Percentiles rank a stretch among this genome's conserved stretches.
These are phyloP conservation scores for Manacus vitellinus DNA, from an alignment of 2,113 vertebrate genomes.

Conservation along the genomic window DNA sequence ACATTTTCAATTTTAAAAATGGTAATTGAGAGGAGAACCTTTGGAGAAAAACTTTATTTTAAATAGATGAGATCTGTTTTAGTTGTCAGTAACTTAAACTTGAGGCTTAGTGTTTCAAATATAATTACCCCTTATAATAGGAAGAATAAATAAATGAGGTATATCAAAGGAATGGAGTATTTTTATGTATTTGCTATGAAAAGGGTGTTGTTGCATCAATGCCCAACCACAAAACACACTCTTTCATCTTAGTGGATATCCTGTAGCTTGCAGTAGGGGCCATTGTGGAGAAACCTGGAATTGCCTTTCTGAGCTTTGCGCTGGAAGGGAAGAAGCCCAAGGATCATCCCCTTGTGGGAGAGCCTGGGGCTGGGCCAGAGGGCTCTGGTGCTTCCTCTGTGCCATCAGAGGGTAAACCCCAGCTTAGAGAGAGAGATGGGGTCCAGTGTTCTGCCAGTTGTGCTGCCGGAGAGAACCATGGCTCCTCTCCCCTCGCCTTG, in stretches of 20 bases:
- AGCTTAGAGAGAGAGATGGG: background rate
- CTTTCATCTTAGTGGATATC: background rate
- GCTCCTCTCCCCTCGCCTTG: background rate
- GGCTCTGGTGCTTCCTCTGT: background rate
- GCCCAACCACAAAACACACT: background rate
- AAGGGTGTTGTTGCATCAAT: background rate
- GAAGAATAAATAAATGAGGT: background rate
- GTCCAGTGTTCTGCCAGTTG: conserved; percentile 18
- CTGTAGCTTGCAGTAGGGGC: background rate
- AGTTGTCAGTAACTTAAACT: background rate
- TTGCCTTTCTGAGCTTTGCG: fast-evolving
- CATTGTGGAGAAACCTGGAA: background rate
- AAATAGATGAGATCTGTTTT: background rate
- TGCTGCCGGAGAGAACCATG: conserved; percentile 56
- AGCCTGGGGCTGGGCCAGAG: background rate
- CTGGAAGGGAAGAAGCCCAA: background rate
- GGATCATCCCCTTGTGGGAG: background rate
- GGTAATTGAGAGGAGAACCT: background rate
- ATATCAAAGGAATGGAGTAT: background rate
- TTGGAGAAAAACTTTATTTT: background rate
- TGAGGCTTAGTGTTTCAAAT: background rate
- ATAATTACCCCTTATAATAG: background rate
- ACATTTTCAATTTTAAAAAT: background rate
- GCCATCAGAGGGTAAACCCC: background rate
- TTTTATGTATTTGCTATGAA: background rate